Base-by-base conservation (phyloP, 2,888 invertebrate species). In the Nymphalis urticae region DNA sequence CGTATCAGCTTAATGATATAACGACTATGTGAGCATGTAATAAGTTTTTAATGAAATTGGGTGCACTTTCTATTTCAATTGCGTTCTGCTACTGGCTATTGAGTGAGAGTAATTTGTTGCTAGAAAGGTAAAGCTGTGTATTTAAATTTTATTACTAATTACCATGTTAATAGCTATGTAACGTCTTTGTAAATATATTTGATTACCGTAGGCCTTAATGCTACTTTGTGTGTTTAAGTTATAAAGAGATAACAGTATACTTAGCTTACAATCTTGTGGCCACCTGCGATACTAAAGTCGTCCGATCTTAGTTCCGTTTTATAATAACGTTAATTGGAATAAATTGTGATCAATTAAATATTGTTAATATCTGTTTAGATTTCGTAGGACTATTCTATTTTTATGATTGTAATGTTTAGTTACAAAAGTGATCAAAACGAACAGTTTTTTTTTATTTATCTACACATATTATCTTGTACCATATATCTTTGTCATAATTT, bases 51-150 rank as follows among this genome's bases (percentile, higher is more conserved):
- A 83, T 83, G 80, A 80, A 82, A 78, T 79, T 75, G 76, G 77
- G 74, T 75, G 76, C 78, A 86, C 86, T 86, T 86, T 86, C 86
- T 86, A 86, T 85, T 86, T 85, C 85, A 83, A 84, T 85, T 82
- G 80, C 79, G 76, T 75, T 76, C 73, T 73, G 79, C 77, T 81
- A 77, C 73, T 77, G 79, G 75, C 74, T 75, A 80, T 77, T 75
- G 66, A 76, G 77, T 76, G 77, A 75, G 75, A 77, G 76, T 75
- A 72, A 73, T 75, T 73, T 74, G 69, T 69, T 68, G 65, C 72
- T 71, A 62, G 73, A 75, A 72, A 75, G 74, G 68, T 71, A 65
- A 69, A 72, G 66, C 32, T 70, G 69, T 48, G 70, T 66, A 69
- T 72, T 63, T 56, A 68, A 63, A 67, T 70, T 64, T 68, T 67